Percentiles rank a stretch among this genome's conserved stretches.
Conservation (phyloP, 2,888 invertebrate genomes). For the Drosophila prostipennis region DNA sequence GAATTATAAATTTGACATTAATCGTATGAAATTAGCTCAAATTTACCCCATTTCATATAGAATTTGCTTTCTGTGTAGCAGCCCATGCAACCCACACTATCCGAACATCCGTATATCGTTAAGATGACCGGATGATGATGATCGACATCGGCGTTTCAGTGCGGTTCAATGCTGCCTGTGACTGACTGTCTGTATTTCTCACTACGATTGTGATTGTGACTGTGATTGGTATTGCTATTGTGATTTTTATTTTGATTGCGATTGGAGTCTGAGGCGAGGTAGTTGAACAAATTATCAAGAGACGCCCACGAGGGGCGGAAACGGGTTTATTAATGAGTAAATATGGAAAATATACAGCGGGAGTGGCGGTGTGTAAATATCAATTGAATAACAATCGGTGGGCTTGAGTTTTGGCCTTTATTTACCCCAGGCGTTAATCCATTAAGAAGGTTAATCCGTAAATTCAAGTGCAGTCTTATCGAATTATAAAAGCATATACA, state of each 20-base stretch:
- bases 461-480: background rate
- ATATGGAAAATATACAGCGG: slow-evolving; percentile 17
- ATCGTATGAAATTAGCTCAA: too few relatives aligned
- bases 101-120: slow-evolving; percentile 52
- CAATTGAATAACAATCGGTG: slow-evolving; percentile 15
- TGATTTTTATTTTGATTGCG: background rate
- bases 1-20: too few relatives aligned
- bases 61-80: too few relatives aligned
- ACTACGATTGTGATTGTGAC: background rate
- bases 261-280: slow-evolving; percentile 16
- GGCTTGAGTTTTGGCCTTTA: slow-evolving; percentile 1
- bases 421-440: slow-evolving; percentile 23
- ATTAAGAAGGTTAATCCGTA: slow-evolving; percentile 22
- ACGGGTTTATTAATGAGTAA: slow-evolving; percentile 27
- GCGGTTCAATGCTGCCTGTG: slow-evolving; percentile 22
- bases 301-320: slow-evolving; percentile 43
- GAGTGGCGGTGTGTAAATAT: background rate
- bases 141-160: slow-evolving; percentile 3
- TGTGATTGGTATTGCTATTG: background rate
- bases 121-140: slow-evolving; percentile 21
- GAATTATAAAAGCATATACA: background rate
- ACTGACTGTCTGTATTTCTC: slow-evolving; percentile 8
- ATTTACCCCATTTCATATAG: too few relatives aligned
- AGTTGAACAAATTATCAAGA: slow-evolving; percentile 31
- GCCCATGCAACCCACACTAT: slow-evolving; percentile 16